Evolutionary conservation across 2,888 invertebrate species (phyloP).

Genomic region (Leptopilina syphax): DNA sequence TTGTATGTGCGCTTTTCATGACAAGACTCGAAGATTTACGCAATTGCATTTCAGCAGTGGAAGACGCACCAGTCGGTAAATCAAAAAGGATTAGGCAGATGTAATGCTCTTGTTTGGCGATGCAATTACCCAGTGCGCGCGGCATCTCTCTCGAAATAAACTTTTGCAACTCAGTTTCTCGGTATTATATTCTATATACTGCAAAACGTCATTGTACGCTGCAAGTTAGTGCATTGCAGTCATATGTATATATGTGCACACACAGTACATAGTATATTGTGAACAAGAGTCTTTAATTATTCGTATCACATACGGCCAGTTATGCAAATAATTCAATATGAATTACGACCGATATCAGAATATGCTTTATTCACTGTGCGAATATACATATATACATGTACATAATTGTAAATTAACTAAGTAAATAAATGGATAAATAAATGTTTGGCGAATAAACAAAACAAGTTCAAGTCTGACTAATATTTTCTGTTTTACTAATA

Average conservation of each 20-base stretch:
- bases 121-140: slow-evolving; percentile 47
- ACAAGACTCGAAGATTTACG: slow-evolving; percentile 40
- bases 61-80: slow-evolving; percentile 48
- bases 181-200: neutral
- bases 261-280: slow-evolving; percentile 28
- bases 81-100: slow-evolving; percentile 44
- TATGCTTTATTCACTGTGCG: slow-evolving; percentile 60
- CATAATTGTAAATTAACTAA: too few relatives aligned
- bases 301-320: slow-evolving; percentile 43
- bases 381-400: slow-evolving; percentile 54
- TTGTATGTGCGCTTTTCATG: slow-evolving; percentile 35
- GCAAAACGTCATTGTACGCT: neutral
- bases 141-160: slow-evolving; percentile 24
- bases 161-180: neutral
- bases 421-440: too few relatives aligned
- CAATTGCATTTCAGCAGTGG: slow-evolving; percentile 34
- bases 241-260: neutral
- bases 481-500: too few relatives aligned
- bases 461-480: too few relatives aligned
- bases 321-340: slow-evolving; percentile 71
- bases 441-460: too few relatives aligned
- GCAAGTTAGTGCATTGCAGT: neutral
- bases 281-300: slow-evolving; percentile 44
- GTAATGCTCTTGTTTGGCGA: slow-evolving; percentile 50
- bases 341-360: slow-evolving; percentile 64